Evolutionary conservation across 2,797 vertebrate genomes (phyloP).

Genomic region (Danio albolineatus): DNA sequence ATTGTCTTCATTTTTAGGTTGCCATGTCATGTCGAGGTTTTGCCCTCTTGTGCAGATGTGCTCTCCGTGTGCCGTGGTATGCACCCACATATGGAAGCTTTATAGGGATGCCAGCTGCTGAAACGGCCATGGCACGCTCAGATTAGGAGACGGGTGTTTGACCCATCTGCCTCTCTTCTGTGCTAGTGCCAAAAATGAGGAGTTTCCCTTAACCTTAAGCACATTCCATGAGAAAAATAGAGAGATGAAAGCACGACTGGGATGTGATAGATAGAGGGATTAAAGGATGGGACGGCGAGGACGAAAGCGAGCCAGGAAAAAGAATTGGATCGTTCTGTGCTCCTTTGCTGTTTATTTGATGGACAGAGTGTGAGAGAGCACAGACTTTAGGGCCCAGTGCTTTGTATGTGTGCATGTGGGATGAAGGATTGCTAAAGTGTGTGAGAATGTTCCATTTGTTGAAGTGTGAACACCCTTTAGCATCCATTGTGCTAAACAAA

Average conservation of each 20-base stretch:
- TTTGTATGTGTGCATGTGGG: conserved; percentile 7
- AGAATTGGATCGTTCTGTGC: conserved; percentile 32
- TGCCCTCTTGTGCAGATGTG: conserved; percentile 56
- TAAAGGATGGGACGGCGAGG: conserved; percentile 18
- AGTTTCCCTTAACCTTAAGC: conserved; percentile 65
- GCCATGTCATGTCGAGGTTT: conserved; percentile 57
- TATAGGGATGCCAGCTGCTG: conserved; percentile 30
- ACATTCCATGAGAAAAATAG: conserved; percentile 30
- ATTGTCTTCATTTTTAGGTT: conserved; percentile 51
- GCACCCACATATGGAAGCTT: conserved; percentile 18
- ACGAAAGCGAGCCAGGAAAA: conserved; percentile 24
- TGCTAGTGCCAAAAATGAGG: conserved; percentile 61
- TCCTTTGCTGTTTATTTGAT: conserved; percentile 16
- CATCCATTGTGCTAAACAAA: conserved; percentile 37
- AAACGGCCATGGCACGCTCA: conserved; percentile 48
- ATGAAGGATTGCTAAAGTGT: conserved; percentile 44
- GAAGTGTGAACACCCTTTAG: conserved; percentile 40
- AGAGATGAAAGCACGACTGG: conserved; percentile 40
- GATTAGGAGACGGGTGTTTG: conserved; percentile 51
- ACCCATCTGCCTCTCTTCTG: conserved; percentile 62
- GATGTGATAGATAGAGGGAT: conserved; percentile 34
- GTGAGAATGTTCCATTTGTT: conserved; percentile 43
- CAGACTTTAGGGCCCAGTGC: conserved; percentile 23
- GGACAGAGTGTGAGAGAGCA: conserved; percentile 23
- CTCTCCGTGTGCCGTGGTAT: conserved; percentile 25